phyloP scores from a whole-genome alignment of 2,888 invertebrate species.

The Caenorhabditis wallacei region DNA sequence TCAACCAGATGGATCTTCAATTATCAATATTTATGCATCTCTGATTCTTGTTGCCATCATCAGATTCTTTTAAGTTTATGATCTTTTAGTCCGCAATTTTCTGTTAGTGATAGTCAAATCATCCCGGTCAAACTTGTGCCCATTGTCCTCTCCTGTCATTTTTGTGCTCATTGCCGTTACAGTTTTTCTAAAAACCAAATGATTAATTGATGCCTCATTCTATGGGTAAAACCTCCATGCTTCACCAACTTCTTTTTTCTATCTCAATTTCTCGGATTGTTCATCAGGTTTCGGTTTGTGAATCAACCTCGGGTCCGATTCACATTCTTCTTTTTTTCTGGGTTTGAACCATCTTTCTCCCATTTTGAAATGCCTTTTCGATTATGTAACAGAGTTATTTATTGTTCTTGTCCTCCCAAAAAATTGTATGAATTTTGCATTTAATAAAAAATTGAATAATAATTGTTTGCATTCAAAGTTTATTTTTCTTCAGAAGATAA shows the following conservation, averaged over 20 bases:
- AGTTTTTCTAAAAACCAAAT: constrained; percentile 12
- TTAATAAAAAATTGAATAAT: background rate
- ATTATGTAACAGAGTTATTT: constrained; percentile 8
- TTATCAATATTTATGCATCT: background rate
- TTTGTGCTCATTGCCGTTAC: constrained; percentile 13
- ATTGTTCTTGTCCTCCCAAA: background rate
- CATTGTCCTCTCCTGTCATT: constrained; percentile 21
- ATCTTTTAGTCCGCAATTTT: background rate
- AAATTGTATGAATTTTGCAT: background rate
- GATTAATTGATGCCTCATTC: constrained; percentile 36
- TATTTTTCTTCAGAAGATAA: background rate
- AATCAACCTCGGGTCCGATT: constrained; percentile 58
- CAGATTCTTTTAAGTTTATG: constrained; percentile 7
- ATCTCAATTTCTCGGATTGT: constrained; percentile 28
- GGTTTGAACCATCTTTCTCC: background rate
- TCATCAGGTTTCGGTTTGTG: constrained; percentile 51
- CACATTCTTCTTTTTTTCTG: constrained; percentile 15
- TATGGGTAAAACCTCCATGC: constrained; percentile 40
- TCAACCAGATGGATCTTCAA: constrained; percentile 40
- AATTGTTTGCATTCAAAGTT: too few relatives aligned
- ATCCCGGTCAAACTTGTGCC: constrained; percentile 41
- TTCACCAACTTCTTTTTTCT: constrained; percentile 7
- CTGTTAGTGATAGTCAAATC: constrained; percentile 43
- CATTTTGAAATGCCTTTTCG: background rate
- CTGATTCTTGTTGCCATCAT: constrained; percentile 11